These are phyloP conservation scores for Esox niger DNA, from an alignment of 2,113 vertebrate genomes.

Conservation along the genomic window DNA sequence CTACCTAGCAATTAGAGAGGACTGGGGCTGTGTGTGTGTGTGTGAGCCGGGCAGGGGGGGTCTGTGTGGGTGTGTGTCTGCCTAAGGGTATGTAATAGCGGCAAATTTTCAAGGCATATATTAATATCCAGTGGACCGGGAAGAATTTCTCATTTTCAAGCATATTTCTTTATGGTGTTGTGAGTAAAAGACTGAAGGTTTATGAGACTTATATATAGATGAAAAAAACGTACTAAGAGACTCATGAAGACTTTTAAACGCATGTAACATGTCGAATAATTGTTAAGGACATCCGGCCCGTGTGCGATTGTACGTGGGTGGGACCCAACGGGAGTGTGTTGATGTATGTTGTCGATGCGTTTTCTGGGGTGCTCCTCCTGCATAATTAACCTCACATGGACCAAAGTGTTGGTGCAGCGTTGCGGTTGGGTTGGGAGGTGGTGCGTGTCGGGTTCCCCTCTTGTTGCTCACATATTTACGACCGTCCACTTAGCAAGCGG, in stretches of 20 bases:
- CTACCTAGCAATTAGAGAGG: background rate
- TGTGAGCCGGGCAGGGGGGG: slow-evolving; percentile 4
- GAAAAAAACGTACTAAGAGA: too few relatives aligned
- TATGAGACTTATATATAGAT: too few relatives aligned
- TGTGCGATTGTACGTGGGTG: slow-evolving; percentile 13
- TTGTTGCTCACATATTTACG: slow-evolving; percentile 32
- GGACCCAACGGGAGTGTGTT: too few relatives aligned
- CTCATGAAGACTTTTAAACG: too few relatives aligned
- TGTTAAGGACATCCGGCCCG: background rate
- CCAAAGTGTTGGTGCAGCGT: background rate
- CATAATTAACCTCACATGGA: background rate
- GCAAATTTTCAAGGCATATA: background rate
- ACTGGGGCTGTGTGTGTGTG: slow-evolving; percentile 1
- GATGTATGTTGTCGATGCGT: background rate
- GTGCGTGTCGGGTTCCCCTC: background rate
- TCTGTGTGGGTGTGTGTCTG: slow-evolving; percentile 13
- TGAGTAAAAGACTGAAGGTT: too few relatives aligned
- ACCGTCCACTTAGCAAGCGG: slow-evolving; percentile 14
- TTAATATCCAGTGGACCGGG: background rate
- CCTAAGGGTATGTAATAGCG: background rate
- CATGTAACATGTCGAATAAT: too few relatives aligned
- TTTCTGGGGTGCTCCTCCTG: background rate
- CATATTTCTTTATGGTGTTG: too few relatives aligned
- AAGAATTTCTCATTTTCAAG: too few relatives aligned
- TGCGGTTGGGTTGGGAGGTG: background rate